A percentile compares a stretch with the other conserved stretches of the same genome.
These are phyloP conservation scores for Pyralis farinalis DNA, from an alignment of 2,888 invertebrate genomes.

Conservation along the genomic window DNA sequence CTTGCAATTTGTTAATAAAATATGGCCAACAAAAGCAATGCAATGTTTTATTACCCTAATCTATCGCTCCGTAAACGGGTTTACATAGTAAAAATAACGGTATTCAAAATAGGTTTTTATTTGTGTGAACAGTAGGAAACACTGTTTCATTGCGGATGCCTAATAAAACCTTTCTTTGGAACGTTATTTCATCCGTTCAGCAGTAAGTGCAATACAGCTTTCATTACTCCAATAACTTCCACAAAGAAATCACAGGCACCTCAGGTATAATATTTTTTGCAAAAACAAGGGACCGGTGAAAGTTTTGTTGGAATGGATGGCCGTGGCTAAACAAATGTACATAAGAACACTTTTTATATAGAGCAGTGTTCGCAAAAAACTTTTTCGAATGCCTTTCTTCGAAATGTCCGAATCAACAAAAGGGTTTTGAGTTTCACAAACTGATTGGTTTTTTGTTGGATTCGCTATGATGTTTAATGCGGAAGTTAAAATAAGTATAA, in stretches of 20 bases:
- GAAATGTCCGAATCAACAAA: constrained; percentile 45
- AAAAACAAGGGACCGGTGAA: constrained; percentile 48
- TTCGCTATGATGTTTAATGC: not conserved
- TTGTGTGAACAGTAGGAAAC: too few species aligned
- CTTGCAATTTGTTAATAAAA: too few species aligned
- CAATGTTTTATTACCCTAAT: too few species aligned
- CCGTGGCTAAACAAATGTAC: constrained; percentile 36
- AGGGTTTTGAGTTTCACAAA: constrained; percentile 74
- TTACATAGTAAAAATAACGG: too few species aligned
- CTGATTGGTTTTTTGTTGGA: too few species aligned
- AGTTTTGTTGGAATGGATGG: constrained; percentile 61
- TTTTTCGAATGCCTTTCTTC: constrained; percentile 12
- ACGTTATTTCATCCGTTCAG: not conserved
- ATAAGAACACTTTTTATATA: constrained; percentile 46
- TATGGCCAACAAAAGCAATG: too few species aligned
- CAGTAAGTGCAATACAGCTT: not conserved
- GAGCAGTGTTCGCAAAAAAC: constrained; percentile 46
- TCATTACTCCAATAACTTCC: constrained; percentile 45
- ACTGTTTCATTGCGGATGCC: too few species aligned
- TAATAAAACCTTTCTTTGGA: too few species aligned
- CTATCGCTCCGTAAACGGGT: too few species aligned
- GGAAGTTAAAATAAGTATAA: not conserved
- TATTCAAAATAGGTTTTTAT: too few species aligned
- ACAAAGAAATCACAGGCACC: constrained; percentile 36
- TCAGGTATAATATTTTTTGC: constrained; percentile 38